These are phyloP conservation scores for Enoplolaimus lenunculus DNA, from an alignment of 2,888 invertebrate species.

Conservation along the genomic window DNA sequence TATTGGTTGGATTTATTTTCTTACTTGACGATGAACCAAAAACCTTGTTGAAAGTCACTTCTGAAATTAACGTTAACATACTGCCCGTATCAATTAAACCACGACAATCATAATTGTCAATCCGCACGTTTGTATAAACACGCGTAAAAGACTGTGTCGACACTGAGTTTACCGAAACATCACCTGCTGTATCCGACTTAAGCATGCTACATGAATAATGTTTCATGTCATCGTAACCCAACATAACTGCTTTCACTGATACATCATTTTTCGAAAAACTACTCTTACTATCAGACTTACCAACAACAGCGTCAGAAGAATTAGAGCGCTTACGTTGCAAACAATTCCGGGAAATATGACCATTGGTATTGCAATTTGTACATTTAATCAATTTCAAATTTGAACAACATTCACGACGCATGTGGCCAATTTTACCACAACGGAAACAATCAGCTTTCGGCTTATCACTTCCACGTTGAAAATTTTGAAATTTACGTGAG, in stretches of 20 bases:
- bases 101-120: neutral
- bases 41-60: neutral
- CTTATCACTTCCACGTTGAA: neutral
- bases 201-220: neutral
- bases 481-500: neutral
- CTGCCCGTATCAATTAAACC: neutral
- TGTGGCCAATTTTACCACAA: neutral
- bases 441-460: neutral
- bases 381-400: neutral
- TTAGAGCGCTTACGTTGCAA: neutral
- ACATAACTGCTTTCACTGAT: neutral
- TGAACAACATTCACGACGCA: neutral
- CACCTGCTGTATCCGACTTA: neutral
- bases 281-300: neutral
- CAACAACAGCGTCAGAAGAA: neutral
- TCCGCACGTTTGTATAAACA: neutral
- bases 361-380: neutral
- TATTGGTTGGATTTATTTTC: neutral
- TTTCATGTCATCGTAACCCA: neutral
- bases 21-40: neutral
- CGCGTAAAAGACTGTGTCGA: neutral
- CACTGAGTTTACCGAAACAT: neutral
- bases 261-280: neutral
- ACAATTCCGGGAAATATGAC: neutral
- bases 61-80: neutral